phyloP scores from a whole-genome alignment of 2,888 invertebrate genomes.

The Bedellia somnulentella region DNA sequence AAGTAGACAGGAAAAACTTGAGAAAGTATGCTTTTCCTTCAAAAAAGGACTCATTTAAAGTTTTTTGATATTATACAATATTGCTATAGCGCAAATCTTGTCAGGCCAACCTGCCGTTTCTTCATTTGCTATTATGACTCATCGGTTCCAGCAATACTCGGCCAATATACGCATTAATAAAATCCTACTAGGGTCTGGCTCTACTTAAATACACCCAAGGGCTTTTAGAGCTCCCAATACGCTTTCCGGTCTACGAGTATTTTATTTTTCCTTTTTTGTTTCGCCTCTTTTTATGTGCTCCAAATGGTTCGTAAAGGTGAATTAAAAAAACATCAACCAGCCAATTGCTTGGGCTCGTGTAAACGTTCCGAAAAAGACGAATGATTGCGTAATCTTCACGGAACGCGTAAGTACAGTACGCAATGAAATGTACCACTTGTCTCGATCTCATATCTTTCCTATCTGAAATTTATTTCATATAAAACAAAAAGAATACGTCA shows the following conservation, averaged over 20 bases:
- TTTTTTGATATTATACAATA: too few relatives aligned
- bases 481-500: constrained; percentile 1
- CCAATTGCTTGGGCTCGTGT: constrained; percentile 13
- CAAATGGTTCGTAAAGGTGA: constrained; percentile 18
- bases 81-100: too few relatives aligned
- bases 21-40: too few relatives aligned
- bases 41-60: too few relatives aligned
- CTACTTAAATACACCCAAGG: constrained; percentile 17
- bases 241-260: constrained; percentile 11
- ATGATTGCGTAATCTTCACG: constrained; percentile 4
- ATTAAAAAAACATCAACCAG: constrained; percentile 21
- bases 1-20: too few relatives aligned
- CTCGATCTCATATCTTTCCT: background rate
- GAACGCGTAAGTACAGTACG: background rate
- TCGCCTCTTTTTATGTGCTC: constrained; percentile 18
- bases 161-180: constrained; percentile 21
- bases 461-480: background rate
- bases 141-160: constrained; percentile 22
- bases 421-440: constrained; percentile 1
- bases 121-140: too few relatives aligned
- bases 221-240: constrained; percentile 15
- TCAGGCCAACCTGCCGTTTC: too few relatives aligned
- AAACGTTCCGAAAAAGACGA: constrained; percentile 3
- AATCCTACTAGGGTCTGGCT: constrained; percentile 17
- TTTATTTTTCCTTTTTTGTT: constrained; percentile 19